Evolutionary conservation across 2,888 invertebrate species (phyloP).

Genomic region (Encarsia formosa): DNA sequence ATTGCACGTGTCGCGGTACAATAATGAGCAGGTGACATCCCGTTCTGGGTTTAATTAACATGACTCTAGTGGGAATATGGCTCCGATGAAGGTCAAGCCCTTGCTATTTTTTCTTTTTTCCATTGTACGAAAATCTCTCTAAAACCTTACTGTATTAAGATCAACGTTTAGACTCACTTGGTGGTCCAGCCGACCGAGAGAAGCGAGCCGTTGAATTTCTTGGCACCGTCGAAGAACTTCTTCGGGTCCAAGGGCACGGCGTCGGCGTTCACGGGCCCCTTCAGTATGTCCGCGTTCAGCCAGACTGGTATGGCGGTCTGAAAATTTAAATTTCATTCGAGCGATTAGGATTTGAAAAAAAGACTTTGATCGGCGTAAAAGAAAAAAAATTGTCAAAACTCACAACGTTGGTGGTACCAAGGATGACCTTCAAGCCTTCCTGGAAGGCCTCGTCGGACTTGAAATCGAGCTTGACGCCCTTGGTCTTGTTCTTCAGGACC

Average conservation of each 20-base stretch:
- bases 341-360: too few species aligned
- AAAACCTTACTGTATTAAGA: neutral
- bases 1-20: too few species aligned
- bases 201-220: constrained; percentile 61
- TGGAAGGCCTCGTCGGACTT: constrained; percentile 73
- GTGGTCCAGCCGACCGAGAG: constrained; percentile 88
- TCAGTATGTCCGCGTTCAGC: constrained; percentile 83
- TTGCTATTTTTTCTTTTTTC: too few species aligned
- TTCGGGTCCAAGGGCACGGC: constrained; percentile 61
- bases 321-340: too few species aligned
- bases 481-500: constrained; percentile 57
- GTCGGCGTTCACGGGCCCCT: constrained; percentile 65
- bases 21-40: constrained; percentile 1
- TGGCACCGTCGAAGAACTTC: constrained; percentile 60
- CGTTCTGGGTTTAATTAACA: constrained; percentile 12
- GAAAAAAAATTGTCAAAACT: neutral
- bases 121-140: too few species aligned
- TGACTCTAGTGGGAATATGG: too few species aligned
- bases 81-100: too few species aligned
- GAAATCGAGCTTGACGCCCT: constrained; percentile 86
- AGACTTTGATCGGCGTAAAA: too few species aligned
- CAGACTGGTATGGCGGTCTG: constrained; percentile 73
- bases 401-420: constrained; percentile 47
- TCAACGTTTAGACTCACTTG: constrained; percentile 50
- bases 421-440: constrained; percentile 55